Conservation (phyloP, 1,140 invertebrate species). For the Drosophila parabipectinata region DNA sequence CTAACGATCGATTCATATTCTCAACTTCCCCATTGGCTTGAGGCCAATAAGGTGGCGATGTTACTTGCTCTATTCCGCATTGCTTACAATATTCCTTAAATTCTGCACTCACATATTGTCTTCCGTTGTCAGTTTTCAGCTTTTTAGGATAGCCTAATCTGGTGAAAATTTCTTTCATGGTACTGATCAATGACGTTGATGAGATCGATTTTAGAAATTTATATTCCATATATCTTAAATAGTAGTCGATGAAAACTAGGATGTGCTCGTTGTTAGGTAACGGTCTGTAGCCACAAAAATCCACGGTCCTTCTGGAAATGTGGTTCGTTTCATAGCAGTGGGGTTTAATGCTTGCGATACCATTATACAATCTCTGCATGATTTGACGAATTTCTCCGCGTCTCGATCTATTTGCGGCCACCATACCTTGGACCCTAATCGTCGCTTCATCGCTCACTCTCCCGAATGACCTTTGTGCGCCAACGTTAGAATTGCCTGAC, state of each 20-base stretch:
- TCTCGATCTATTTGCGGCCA: conserved; percentile 85
- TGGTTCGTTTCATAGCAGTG: conserved; percentile 20
- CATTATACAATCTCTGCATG: conserved; percentile 83
- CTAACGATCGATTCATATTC: too few relatives aligned
- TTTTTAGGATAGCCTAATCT: too few relatives aligned
- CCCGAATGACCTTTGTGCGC: conserved; percentile 85
- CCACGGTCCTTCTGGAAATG: conserved; percentile 22
- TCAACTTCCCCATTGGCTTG: too few relatives aligned
- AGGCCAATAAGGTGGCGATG: too few relatives aligned
- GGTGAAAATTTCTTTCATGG: too few relatives aligned
- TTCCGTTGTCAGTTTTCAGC: too few relatives aligned
- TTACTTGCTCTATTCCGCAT: too few relatives aligned
- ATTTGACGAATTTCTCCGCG: conserved; percentile 81
- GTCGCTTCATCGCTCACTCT: conserved; percentile 85
- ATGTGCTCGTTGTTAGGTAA: conserved; percentile 28
- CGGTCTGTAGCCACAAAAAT: conserved; percentile 19
- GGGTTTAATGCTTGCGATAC: conserved; percentile 19
- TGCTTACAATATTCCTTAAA: too few relatives aligned
- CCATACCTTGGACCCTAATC: conserved; percentile 85
- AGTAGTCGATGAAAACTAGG: conserved; percentile 32
- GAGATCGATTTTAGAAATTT: too few relatives aligned
- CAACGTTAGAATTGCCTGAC: conserved; percentile 57
- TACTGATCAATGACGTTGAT: too few relatives aligned
- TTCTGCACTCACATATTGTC: too few relatives aligned
- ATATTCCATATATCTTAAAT: too few relatives aligned